Conservation (phyloP, 2,888 invertebrate species). For the Ennomos fuscantarius region DNA sequence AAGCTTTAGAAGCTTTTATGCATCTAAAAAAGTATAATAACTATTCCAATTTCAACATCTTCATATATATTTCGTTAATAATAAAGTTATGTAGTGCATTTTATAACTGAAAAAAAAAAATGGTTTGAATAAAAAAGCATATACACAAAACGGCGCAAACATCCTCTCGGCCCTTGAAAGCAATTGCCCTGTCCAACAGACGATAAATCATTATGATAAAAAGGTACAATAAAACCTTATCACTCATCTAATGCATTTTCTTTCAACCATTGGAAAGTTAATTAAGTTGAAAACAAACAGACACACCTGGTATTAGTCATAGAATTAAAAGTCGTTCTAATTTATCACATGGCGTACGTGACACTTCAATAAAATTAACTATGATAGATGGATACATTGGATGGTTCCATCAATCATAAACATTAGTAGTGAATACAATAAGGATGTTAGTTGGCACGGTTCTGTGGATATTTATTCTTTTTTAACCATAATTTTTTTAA, state of each 20-base stretch:
- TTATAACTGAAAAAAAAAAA: too few relatives aligned
- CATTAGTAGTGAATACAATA: constrained; percentile 61
- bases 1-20: too few relatives aligned
- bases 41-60: too few relatives aligned
- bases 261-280: constrained; percentile 32
- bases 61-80: too few relatives aligned
- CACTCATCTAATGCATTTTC: constrained; percentile 19
- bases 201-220: constrained; percentile 1
- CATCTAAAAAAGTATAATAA: too few relatives aligned
- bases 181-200: too few relatives aligned
- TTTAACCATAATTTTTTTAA: too few relatives aligned
- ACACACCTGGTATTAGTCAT: constrained; percentile 54
- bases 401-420: constrained; percentile 74
- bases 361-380: constrained; percentile 81
- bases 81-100: too few relatives aligned
- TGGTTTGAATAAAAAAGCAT: too few relatives aligned
- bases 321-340: constrained; percentile 56
- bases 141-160: too few relatives aligned
- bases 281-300: constrained; percentile 56
- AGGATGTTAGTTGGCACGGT: constrained; percentile 48
- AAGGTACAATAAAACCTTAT: constrained; percentile 7
- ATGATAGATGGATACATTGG: constrained; percentile 80
- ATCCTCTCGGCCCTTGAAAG: too few relatives aligned
- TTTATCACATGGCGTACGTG: constrained; percentile 65
- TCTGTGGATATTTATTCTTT: constrained; percentile 6